Conservation (phyloP, 2,113 vertebrate species). For the Aleadryas rufinucha region DNA sequence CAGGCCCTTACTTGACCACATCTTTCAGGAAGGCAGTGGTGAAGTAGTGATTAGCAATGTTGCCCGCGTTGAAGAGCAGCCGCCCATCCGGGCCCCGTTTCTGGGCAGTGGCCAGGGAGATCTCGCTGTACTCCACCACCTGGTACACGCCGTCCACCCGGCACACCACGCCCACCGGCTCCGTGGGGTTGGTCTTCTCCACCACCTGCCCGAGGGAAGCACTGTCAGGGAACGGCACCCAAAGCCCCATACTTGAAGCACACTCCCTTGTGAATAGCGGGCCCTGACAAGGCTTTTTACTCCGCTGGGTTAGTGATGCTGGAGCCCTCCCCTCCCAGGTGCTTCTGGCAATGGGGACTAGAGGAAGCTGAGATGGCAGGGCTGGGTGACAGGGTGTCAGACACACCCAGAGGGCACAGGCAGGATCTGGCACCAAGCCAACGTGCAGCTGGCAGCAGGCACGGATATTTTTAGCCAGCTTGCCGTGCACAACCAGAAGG, state of each 20-base stretch:
- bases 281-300: fast-evolving
- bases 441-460: fast-evolving
- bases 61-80: conserved; percentile 89
- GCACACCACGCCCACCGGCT: conserved; percentile 94
- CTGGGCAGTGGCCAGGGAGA: conserved; percentile 88
- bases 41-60: conserved; percentile 96
- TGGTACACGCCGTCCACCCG: conserved; percentile 88
- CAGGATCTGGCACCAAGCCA: background rate
- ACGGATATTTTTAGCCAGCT: background rate
- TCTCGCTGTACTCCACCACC: conserved; percentile 98
- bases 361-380: background rate
- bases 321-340: background rate
- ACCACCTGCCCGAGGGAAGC: conserved; percentile 81
- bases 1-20: conserved; percentile 82
- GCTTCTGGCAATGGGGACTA: background rate
- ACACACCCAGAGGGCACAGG: background rate
- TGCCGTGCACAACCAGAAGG: background rate
- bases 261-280: background rate
- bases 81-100: conserved; percentile 84
- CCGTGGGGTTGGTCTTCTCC: conserved; percentile 95
- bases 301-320: background rate
- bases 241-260: background rate
- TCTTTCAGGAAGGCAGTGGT: conserved; percentile 86
- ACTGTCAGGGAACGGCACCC: background rate
- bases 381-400: background rate